Conservation (phyloP, 2,797 vertebrate species). For the Ctenochaetus hawaiiensis region DNA sequence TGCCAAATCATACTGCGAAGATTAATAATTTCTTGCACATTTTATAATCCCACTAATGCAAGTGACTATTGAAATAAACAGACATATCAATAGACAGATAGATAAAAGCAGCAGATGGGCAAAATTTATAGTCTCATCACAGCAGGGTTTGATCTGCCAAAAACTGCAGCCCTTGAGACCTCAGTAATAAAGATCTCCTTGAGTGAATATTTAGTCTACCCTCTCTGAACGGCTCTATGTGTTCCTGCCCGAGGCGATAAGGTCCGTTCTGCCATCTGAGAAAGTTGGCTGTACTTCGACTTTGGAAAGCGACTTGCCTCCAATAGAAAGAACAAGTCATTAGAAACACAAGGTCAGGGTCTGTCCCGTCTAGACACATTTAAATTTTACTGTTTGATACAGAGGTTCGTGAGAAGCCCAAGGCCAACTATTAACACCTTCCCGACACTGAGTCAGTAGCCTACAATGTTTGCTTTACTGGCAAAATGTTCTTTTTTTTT, state of each 20-base stretch:
- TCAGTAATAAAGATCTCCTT: slow-evolving; percentile 57
- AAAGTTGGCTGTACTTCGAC: slow-evolving; percentile 32
- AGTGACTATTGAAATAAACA: not conserved
- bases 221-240: slow-evolving; percentile 45
- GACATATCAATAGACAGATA: not conserved
- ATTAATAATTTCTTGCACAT: slow-evolving; percentile 3
- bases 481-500: slow-evolving; percentile 39
- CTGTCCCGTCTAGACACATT: slow-evolving; percentile 61
- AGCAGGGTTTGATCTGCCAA: slow-evolving; percentile 32
- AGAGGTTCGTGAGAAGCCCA: slow-evolving; percentile 61
- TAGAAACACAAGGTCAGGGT: slow-evolving; percentile 55
- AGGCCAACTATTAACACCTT: slow-evolving; percentile 64
- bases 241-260: slow-evolving; percentile 59
- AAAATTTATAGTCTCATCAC: slow-evolving; percentile 17
- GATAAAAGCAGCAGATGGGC: slow-evolving; percentile 14
- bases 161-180: slow-evolving; percentile 26
- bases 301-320: slow-evolving; percentile 22
- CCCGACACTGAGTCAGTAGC: slow-evolving; percentile 36
- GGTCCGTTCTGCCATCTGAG: slow-evolving; percentile 55
- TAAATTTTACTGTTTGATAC: slow-evolving; percentile 68
- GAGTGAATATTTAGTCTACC: slow-evolving; percentile 59
- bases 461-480: slow-evolving; percentile 55
- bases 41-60: not conserved
- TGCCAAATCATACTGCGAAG: not conserved
- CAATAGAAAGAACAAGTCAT: slow-evolving; percentile 64